Evolutionary conservation across 1,140 invertebrate species (phyloP), one percentile per base, ranked within the genome.

Genomic region (Dryas iulia): DNA sequence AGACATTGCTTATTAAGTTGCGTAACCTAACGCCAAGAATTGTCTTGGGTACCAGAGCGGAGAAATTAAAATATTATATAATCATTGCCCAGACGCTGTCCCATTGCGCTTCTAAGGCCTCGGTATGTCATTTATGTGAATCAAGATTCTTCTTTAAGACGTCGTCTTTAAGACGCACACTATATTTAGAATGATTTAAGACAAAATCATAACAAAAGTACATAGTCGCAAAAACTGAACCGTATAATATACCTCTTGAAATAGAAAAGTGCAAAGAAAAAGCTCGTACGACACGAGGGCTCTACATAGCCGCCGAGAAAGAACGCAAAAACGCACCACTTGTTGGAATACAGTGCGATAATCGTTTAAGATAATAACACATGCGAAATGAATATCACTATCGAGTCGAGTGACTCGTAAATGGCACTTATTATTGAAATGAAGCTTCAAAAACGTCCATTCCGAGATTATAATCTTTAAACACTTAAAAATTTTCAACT

Each of bases 321-420:
- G 67, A 63, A 21, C n/a, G 66, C 64, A 76, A 78, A 77, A 76
- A 76, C 69, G 61, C 35, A 52, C 61, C 71, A 65, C 66, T 74
- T 64, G 59, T 66, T 59, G 66, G 60, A 75, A 72, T 69, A 71
- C 58, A 62, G 39, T 14, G 63, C 39, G 73, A 77, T 79, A 65
- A 77, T 79, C 65, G 65, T 64, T 52, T 26, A 53, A 77, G 77
- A 79, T 77, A 79, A 71, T 21, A 35, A 63, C 62, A 24, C 65
- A 54, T 69, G 71, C 67, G 66, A 74, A 77, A 72, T 74, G 72
- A 72, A 73, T 71, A 65, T 75, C 57, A 67, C 66, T 71, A 62
- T 73, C 57, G 57, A 52, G 54, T 77, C 61, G 52, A 78, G 66
- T 75, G 64, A 47, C 59, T 65, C 52, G 33, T 58, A 71, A 71